Evolutionary conservation across 2,888 invertebrate genomes (phyloP).

Genomic region (Abrostola tripartita): DNA sequence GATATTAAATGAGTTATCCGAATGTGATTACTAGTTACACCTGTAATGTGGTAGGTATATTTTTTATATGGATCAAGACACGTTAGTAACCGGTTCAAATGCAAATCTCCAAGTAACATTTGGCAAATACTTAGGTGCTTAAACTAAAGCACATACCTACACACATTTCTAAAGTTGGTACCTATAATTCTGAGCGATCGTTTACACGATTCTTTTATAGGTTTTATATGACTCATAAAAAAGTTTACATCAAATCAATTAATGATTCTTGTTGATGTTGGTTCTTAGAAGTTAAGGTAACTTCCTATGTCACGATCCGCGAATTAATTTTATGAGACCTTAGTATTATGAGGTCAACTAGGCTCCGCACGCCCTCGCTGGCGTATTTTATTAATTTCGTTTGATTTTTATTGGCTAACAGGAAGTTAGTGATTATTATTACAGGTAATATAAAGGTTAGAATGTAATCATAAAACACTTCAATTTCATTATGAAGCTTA

Average conservation of each 20-base stretch:
- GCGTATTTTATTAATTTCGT: conserved; percentile 4
- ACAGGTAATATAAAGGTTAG: conserved; percentile 3
- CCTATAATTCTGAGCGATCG: conserved; percentile 1
- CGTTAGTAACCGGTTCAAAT: conserved; percentile 40
- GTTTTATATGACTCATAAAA: conserved; percentile 35
- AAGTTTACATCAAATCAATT: conserved; percentile 22
- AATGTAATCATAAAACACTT: not conserved
- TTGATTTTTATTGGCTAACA: not conserved
- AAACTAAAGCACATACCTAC: conserved; percentile 3
- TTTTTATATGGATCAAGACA: conserved; percentile 27
- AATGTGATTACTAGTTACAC: conserved; percentile 46
- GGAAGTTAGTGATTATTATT: not conserved
- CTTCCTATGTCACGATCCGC: conserved; percentile 15
- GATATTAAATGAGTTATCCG: conserved; percentile 24
- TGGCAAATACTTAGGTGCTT: conserved; percentile 13
- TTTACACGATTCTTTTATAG: conserved; percentile 11
- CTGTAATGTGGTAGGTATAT: conserved; percentile 33
- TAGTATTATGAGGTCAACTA: conserved; percentile 1
- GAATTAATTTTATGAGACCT: conserved; percentile 9
- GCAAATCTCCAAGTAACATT: conserved; percentile 26
- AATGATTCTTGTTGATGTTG: conserved; percentile 14
- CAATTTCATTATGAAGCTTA: too few species aligned
- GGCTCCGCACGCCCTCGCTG: not conserved
- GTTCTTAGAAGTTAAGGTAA: conserved; percentile 24
- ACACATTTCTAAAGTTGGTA: not conserved